Conservation (phyloP, 2,113 vertebrate species). For the Cyprinodon brontotheroides region DNA sequence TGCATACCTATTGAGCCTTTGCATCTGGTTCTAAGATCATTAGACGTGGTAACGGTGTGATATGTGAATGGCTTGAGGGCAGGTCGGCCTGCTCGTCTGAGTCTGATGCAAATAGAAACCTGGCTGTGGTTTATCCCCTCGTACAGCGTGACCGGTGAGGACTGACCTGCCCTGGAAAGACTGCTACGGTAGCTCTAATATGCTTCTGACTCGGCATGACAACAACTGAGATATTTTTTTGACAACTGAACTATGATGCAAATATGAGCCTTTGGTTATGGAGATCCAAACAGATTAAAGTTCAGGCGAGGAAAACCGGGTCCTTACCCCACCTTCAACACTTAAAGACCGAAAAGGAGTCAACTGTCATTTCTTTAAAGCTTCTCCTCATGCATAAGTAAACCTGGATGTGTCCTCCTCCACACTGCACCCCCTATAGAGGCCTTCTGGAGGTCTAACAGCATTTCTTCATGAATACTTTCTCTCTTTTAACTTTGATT, state of each 20-base stretch:
- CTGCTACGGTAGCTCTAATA: conserved; percentile 11
- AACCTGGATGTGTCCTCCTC: conserved; percentile 41
- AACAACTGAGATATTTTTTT: conserved; percentile 49
- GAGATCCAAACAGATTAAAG: conserved; percentile 37
- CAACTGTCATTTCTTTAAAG: conserved; percentile 52
- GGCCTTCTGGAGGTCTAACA: conserved; percentile 61
- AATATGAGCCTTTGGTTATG: conserved; percentile 56
- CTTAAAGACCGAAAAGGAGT: conserved; percentile 20
- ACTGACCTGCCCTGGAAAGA: conserved; percentile 26
- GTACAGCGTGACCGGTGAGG: conserved; percentile 29
- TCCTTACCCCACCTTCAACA: conserved; percentile 17
- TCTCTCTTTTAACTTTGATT: conserved; percentile 73
- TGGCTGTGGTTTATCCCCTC: conserved; percentile 50
- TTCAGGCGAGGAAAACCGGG: conserved; percentile 30
- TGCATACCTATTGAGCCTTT: conserved; percentile 52
- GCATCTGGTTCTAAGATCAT: conserved; percentile 43
- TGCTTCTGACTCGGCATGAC: conserved; percentile 59
- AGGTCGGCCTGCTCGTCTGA: conserved; percentile 60
- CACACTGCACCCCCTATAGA: conserved; percentile 13
- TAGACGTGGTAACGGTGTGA: conserved; percentile 44
- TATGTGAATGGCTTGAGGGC: conserved; percentile 57
- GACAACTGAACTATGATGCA: conserved; percentile 70
- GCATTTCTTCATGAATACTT: conserved; percentile 67
- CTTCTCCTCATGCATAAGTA: conserved; percentile 56
- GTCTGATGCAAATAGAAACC: conserved; percentile 69